A percentile compares a stretch with the other conserved stretches of the same genome.
Conservation (phyloP, 2,797 vertebrate species). For the Lagodon rhomboides region DNA sequence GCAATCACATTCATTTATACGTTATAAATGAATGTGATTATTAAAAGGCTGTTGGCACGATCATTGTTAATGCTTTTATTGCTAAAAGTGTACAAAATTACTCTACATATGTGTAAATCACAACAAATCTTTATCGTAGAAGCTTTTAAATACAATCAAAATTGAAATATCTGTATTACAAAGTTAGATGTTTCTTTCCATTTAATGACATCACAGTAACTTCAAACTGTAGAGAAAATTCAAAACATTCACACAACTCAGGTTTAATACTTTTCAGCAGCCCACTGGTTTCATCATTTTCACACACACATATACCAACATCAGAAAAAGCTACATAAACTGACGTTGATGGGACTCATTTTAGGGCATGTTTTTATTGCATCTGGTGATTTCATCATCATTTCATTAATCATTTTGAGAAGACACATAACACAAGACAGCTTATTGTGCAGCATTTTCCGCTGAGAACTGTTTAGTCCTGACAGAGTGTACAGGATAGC, state of each 20-base stretch:
- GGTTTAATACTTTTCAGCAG: slow-evolving; percentile 45
- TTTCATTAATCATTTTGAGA: not conserved
- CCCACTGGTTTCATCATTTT: slow-evolving; percentile 19
- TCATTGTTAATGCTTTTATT: slow-evolving; percentile 55
- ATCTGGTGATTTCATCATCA: not conserved
- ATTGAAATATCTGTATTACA: slow-evolving; percentile 25
- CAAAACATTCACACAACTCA: slow-evolving; percentile 37
- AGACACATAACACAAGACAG: not conserved
- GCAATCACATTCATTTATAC: too few relatives aligned
- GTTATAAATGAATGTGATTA: not conserved
- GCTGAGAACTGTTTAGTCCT: slow-evolving; percentile 34
- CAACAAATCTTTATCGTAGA: slow-evolving; percentile 40
- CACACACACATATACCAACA: not conserved
- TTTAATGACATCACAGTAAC: slow-evolving; percentile 30
- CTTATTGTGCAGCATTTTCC: not conserved
- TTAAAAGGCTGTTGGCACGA: slow-evolving; percentile 18
- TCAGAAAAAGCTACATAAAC: slow-evolving; percentile 8
- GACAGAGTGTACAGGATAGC: slow-evolving; percentile 51
- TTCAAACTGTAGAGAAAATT: slow-evolving; percentile 32
- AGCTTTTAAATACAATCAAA: slow-evolving; percentile 47
- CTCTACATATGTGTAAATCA: slow-evolving; percentile 24
- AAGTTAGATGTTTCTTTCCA: slow-evolving; percentile 12
- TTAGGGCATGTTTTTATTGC: not conserved
- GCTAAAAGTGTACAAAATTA: slow-evolving; percentile 71
- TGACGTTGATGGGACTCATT: not conserved